Conservation (phyloP, 2,113 vertebrate species). For the Odontophorus gujanensis region DNA sequence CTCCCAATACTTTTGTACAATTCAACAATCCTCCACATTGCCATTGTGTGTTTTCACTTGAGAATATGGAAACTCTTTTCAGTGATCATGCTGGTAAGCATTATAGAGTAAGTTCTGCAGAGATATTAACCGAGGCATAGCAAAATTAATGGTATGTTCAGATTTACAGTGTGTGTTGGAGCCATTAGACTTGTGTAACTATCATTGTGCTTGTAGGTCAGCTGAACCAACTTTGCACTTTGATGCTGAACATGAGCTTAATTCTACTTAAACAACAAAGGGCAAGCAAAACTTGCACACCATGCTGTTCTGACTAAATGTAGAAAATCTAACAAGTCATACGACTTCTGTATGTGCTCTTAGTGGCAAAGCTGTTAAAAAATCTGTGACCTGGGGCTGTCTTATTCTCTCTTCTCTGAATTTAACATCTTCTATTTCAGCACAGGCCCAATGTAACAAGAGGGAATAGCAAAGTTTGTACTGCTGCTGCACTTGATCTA, state of each 20-base stretch:
- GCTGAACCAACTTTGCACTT: not conserved
- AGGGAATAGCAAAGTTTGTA: conserved; percentile 49
- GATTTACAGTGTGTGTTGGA: not conserved
- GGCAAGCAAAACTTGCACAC: not conserved
- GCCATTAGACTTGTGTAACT: not conserved
- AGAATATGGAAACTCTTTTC: not conserved
- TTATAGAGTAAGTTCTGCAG: not conserved
- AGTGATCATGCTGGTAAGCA: not conserved
- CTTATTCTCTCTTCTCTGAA: not conserved
- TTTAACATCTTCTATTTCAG: not conserved
- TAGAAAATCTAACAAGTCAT: not conserved
- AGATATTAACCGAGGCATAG: not conserved
- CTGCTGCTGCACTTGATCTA: not conserved
- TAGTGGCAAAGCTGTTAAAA: not conserved
- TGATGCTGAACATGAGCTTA: not conserved
- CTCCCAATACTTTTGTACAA: conserved; percentile 8
- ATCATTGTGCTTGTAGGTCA: not conserved
- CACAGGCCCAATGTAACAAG: not conserved
- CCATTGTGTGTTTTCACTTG: not conserved
- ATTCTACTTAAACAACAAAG: not conserved
- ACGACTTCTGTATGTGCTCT: not conserved
- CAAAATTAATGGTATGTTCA: not conserved
- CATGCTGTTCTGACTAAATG: not conserved
- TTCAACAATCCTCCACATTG: not conserved
- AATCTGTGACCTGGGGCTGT: not conserved